Evolutionary conservation across 2,888 invertebrate genomes (phyloP).

Genomic region (Sepiola atlantica): DNA sequence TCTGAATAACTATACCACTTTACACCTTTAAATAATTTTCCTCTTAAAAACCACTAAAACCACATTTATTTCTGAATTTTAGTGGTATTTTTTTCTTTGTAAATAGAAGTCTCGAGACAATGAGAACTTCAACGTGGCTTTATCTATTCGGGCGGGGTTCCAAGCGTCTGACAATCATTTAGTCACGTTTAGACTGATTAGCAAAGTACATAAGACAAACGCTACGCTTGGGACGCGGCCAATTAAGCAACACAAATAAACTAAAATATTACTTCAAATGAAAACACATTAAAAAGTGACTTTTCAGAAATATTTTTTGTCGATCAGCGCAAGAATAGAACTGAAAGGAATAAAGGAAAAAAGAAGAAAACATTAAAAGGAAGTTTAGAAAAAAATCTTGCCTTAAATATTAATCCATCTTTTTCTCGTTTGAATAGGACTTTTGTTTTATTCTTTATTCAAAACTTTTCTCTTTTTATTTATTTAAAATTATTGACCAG

Average conservation of each 20-base stretch:
- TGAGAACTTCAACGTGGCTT: slow-evolving; percentile 6
- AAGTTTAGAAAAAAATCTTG: neutral
- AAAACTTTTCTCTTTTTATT: neutral
- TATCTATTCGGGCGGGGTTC: neutral
- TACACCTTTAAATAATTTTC: neutral
- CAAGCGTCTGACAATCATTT: neutral
- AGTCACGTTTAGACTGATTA: slow-evolving; percentile 22
- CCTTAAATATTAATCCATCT: neutral
- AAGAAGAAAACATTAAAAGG: neutral
- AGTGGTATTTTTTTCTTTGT: neutral
- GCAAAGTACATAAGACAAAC: neutral
- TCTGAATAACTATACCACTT: neutral
- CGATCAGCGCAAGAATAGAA: slow-evolving; percentile 32
- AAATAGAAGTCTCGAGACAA: neutral
- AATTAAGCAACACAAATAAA: neutral
- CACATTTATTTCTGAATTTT: neutral
- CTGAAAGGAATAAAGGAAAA: neutral
- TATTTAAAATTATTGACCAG: neutral
- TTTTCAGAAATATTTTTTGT: slow-evolving; percentile 19
- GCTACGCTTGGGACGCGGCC: neutral
- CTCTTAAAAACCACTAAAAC: neutral
- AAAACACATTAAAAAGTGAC: neutral
- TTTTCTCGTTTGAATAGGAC: neutral
- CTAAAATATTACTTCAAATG: neutral
- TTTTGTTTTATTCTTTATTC: neutral